Percentiles rank a stretch among this genome's conserved stretches.
These are phyloP conservation scores for Pemphigus obesinymphae DNA, from an alignment of 1,140 invertebrate genomes.

Conservation along the genomic window DNA sequence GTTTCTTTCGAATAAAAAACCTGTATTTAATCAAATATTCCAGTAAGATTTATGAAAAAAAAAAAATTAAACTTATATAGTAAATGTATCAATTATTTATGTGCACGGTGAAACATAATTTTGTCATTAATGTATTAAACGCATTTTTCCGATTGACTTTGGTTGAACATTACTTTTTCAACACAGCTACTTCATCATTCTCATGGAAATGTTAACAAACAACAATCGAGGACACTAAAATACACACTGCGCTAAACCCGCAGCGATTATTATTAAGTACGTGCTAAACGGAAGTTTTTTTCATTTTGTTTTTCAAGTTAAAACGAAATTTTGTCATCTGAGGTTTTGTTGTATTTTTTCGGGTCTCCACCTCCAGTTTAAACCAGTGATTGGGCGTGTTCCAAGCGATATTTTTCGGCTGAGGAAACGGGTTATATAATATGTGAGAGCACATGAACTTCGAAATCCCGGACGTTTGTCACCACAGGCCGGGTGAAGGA, in stretches of 20 bases:
- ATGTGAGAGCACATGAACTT: slow-evolving; percentile 24
- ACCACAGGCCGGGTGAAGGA: slow-evolving; percentile 1
- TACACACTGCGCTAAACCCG: slow-evolving; percentile 1
- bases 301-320: slow-evolving; percentile 41
- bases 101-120: too few relatives aligned
- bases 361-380: neutral
- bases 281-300: slow-evolving; percentile 35
- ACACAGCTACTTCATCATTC: slow-evolving; percentile 18
- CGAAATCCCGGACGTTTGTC: slow-evolving; percentile 36
- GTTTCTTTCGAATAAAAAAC: too few relatives aligned
- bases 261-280: slow-evolving; percentile 33
- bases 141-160: neutral
- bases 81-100: too few relatives aligned
- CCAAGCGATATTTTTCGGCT: slow-evolving; percentile 20
- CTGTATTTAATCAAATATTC: too few relatives aligned
- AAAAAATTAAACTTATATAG: too few relatives aligned
- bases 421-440: slow-evolving; percentile 39
- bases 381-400: slow-evolving; percentile 27
- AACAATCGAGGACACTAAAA: slow-evolving; percentile 19
- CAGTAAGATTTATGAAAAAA: too few relatives aligned
- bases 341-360: slow-evolving; percentile 25
- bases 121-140: neutral
- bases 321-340: slow-evolving; percentile 34
- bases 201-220: neutral
- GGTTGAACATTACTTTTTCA: neutral